Evolutionary conservation across 2,113 vertebrate species (phyloP).

Genomic region (Syngnathus floridae): DNA sequence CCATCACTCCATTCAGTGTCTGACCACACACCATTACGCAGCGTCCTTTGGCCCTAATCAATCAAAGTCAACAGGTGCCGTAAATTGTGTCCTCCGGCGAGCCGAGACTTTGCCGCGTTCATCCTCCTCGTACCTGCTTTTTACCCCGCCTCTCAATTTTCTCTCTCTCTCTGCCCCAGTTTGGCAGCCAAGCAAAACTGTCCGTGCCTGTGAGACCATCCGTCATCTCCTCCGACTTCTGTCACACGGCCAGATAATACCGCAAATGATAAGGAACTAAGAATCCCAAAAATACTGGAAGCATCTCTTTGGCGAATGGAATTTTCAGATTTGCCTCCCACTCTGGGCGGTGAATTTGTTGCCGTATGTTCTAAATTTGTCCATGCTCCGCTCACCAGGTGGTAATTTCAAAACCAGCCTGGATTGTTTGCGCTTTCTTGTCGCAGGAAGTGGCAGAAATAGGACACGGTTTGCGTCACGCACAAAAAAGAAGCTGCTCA

Average conservation of each 20-base stretch:
- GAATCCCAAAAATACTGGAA: neutral
- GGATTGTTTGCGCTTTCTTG: constrained; percentile 11
- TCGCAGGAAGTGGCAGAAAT: neutral
- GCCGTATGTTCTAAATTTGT: constrained; percentile 31
- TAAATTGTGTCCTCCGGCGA: constrained; percentile 53
- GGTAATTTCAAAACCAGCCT: constrained; percentile 7
- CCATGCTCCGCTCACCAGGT: constrained; percentile 22
- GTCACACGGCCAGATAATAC: constrained; percentile 27
- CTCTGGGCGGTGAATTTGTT: constrained; percentile 14
- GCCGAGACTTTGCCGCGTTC: constrained; percentile 6
- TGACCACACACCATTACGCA: constrained; percentile 46
- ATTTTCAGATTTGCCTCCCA: constrained; percentile 25
- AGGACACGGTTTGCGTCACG: neutral
- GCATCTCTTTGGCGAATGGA: constrained; percentile 3
- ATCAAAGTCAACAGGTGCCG: constrained; percentile 61
- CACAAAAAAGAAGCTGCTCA: neutral
- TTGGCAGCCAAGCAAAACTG: constrained; percentile 72
- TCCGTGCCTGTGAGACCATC: constrained; percentile 54
- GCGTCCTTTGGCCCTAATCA: constrained; percentile 47
- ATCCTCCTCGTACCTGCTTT: constrained; percentile 13
- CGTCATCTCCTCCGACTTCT: constrained; percentile 50
- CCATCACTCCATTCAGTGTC: constrained; percentile 35
- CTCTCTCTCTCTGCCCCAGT: constrained; percentile 56
- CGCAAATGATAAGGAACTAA: no score
- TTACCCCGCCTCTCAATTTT: neutral